Evolutionary conservation across 2,888 invertebrate genomes (phyloP).

Genomic region (Ellobium chinense): DNA sequence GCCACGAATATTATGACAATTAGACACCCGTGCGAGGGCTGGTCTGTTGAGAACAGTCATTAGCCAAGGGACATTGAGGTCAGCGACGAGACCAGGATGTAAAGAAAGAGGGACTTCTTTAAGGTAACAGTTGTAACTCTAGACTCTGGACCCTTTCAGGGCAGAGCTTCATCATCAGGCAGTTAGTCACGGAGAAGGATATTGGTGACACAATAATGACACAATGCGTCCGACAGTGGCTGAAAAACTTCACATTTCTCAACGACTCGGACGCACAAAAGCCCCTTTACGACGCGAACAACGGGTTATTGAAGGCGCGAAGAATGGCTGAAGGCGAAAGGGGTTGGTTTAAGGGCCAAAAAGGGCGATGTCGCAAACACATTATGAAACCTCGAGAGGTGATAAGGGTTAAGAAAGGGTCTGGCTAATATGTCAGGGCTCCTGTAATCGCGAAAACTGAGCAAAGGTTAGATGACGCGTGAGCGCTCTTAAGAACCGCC

Average conservation of each 20-base stretch:
- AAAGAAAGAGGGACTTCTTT: slow-evolving; percentile 4
- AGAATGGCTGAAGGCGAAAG: slow-evolving; percentile 14
- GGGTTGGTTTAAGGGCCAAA: background rate
- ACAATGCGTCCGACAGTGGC: background rate
- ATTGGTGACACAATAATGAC: slow-evolving; percentile 30
- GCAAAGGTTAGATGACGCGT: slow-evolving; percentile 31
- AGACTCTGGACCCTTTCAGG: background rate
- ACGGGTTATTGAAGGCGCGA: background rate
- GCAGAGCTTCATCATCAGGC: slow-evolving; percentile 29
- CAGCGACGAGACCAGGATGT: background rate
- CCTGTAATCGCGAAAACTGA: slow-evolving; percentile 23
- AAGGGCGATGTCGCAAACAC: slow-evolving; percentile 27
- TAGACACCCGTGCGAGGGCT: slow-evolving; percentile 14
- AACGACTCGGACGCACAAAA: background rate
- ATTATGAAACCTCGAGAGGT: slow-evolving; percentile 21
- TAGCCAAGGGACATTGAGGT: slow-evolving; percentile 18
- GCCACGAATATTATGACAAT: slow-evolving; percentile 31
- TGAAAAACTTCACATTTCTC: slow-evolving; percentile 35
- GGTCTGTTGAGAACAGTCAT: slow-evolving; percentile 9
- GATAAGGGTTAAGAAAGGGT: background rate
- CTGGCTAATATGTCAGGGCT: background rate
- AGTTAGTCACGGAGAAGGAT: slow-evolving; percentile 41
- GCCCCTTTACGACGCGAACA: slow-evolving; percentile 14
- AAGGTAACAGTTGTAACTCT: slow-evolving; percentile 34
- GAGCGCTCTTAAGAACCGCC: slow-evolving; percentile 10